Conservation (phyloP, 2,888 invertebrate genomes). For the Didymodactylos carnosus region DNA sequence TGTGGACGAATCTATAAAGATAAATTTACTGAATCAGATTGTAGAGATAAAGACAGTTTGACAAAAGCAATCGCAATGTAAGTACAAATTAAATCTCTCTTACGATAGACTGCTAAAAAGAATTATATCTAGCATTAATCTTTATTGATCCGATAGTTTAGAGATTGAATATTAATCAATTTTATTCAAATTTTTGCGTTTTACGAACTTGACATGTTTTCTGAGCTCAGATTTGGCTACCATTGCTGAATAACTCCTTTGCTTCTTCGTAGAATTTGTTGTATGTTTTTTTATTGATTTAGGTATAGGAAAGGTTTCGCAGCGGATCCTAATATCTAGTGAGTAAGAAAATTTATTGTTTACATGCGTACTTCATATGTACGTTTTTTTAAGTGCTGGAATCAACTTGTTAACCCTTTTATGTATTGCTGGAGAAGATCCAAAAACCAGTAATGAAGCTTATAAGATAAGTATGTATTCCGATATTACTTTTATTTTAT, state of each 20-base stretch:
- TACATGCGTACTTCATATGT: not conserved
- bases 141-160: too few species aligned
- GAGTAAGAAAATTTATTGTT: not conserved
- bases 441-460: slow-evolving; percentile 42
- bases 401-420: slow-evolving; percentile 89
- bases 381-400: too few species aligned
- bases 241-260: too few species aligned
- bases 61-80: slow-evolving; percentile 78
- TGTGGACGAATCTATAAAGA: slow-evolving; percentile 77
- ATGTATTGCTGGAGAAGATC: slow-evolving; percentile 85
- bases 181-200: too few species aligned
- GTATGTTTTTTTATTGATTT: slow-evolving; percentile 8
- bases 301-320: slow-evolving; percentile 53
- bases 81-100: slow-evolving; percentile 9
- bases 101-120: not conserved
- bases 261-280: not conserved
- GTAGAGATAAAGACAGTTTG: slow-evolving; percentile 64
- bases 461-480: slow-evolving; percentile 46
- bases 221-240: too few species aligned
- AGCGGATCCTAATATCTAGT: not conserved
- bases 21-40: slow-evolving; percentile 84
- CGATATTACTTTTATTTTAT: not conserved
- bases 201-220: too few species aligned
- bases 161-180: too few species aligned
- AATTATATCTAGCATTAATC: too few species aligned